phyloP scores from a whole-genome alignment of 2,888 invertebrate genomes.

The Drosophila buzzatii region DNA sequence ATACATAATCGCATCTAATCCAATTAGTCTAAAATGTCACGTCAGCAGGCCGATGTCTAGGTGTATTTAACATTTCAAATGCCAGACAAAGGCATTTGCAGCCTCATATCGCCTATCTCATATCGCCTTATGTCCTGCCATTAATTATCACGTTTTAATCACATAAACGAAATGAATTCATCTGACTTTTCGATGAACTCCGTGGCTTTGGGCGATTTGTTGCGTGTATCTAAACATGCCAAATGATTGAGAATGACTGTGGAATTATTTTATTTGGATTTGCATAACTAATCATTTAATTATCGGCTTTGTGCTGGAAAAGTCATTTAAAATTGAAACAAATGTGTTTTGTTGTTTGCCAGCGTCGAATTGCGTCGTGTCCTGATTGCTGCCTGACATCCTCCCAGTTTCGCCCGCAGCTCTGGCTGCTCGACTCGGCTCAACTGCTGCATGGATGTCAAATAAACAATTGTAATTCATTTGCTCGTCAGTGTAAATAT shows the following conservation, averaged over 20 bases:
- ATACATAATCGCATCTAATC: background rate
- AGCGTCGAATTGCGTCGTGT: background rate
- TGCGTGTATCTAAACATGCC: conserved; percentile 8
- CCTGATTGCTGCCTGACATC: background rate
- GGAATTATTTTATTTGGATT: conserved; percentile 52
- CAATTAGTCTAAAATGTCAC: background rate
- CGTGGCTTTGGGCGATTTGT: conserved; percentile 8
- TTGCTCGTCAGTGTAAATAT: conserved; percentile 57
- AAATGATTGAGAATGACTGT: conserved; percentile 18
- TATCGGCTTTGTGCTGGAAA: conserved; percentile 60
- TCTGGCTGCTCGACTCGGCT: background rate
- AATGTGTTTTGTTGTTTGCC: conserved; percentile 26
- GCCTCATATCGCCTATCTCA: too few species aligned
- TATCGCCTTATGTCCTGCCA: background rate
- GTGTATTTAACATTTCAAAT: background rate
- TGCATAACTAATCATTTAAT: conserved; percentile 77
- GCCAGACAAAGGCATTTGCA: background rate
- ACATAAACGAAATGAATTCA: conserved; percentile 11
- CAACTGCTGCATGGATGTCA: conserved; percentile 24
- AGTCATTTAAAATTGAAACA: conserved; percentile 71
- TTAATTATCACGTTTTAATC: background rate
- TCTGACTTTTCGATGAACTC: conserved; percentile 24
- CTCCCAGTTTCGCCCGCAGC: conserved; percentile 2
- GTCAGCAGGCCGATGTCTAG: background rate
- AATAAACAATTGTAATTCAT: conserved; percentile 63